Base-by-base conservation (phyloP, 2,797 vertebrate species). In the Dryobates pubescens region DNA sequence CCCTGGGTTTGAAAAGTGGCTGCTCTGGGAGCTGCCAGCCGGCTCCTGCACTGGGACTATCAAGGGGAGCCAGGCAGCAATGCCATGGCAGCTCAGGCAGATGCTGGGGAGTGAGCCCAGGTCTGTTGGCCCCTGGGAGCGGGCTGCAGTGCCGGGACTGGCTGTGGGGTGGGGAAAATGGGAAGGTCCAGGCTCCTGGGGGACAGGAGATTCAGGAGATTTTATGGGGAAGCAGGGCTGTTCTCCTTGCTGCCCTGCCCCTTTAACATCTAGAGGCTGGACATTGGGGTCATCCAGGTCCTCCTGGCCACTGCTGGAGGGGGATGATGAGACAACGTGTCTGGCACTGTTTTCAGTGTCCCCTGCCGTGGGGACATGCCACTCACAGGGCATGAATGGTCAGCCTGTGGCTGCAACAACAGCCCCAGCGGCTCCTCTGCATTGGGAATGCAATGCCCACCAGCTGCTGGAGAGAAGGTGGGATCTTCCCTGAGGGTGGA, bases 21-120 rank as follows among this genome's bases (percentile, higher is more conserved):
- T 70, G 64, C 30, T 82, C 27, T 49, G 56, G 34, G 17, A 43
- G 26, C 51, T 76, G 36, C 61, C 59, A 30, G 56, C 22, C 4
- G 0, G 64, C 26, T 38, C 56, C 65, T 14, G 24, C 4, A 1
- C 58, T 59, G 63, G 24, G 30, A 17, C 32, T 79, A 32, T n/a
- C 3, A 0, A 70, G 57, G 29, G 43, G 14, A 65, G 29, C 18
- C 2, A 2, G 53, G 14, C 65, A 70, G 45, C 0, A 0, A 79
- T 69, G 47, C 32, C 24, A 10, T 0, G 0, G 56, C 56, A 86
- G 53, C 3, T 1, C 0, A 0, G 2, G 18, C 26, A 6, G 26
- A 14, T 80, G 72, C 23, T 9, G 57, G 3, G 32, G 13, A 2
- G 9, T 5, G 29, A 47, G 24, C 24, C 34, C 1, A 0, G 22